These are phyloP conservation scores for Scleropages formosus DNA, from an alignment of 2,797 vertebrate species.

Conservation along the genomic window DNA sequence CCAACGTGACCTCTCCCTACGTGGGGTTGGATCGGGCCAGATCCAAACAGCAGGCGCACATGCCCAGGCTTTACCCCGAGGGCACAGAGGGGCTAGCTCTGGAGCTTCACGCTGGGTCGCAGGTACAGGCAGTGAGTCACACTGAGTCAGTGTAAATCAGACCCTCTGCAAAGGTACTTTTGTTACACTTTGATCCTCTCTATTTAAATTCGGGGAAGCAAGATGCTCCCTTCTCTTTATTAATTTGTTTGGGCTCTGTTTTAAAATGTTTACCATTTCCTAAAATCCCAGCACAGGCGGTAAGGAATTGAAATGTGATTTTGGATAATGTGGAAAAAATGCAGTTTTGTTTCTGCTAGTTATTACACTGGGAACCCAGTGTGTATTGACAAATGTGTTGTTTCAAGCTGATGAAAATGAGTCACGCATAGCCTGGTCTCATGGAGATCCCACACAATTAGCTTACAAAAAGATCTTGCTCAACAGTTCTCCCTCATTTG, in stretches of 20 bases:
- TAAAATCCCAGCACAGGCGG: background rate
- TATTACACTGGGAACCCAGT: background rate
- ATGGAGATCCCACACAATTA: slow-evolving; percentile 61
- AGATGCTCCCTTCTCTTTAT: background rate
- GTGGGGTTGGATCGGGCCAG: background rate
- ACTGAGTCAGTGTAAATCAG: background rate
- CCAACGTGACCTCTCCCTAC: background rate
- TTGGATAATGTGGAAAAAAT: background rate
- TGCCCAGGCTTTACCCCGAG: background rate
- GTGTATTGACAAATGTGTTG: slow-evolving; percentile 41
- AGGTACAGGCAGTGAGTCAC: background rate
- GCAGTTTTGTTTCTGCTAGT: background rate
- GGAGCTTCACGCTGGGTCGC: background rate
- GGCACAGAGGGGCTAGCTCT: background rate
- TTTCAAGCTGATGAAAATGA: slow-evolving; percentile 66
- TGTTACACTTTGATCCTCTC: slow-evolving; percentile 9
- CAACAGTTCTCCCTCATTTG: background rate
- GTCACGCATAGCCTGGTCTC: slow-evolving; percentile 62
- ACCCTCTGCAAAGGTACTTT: background rate
- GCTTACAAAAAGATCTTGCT: slow-evolving; percentile 35
- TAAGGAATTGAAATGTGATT: background rate
- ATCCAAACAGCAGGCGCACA: slow-evolving; percentile 1
- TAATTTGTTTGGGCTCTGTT: slow-evolving; percentile 1
- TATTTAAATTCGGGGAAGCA: slow-evolving; percentile 8
- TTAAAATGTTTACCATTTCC: slow-evolving; percentile 7